Evolutionary conservation across 2,888 invertebrate genomes (phyloP), one percentile per base, ranked within the genome.

Genomic region (Chymomyza fuscimana): DNA sequence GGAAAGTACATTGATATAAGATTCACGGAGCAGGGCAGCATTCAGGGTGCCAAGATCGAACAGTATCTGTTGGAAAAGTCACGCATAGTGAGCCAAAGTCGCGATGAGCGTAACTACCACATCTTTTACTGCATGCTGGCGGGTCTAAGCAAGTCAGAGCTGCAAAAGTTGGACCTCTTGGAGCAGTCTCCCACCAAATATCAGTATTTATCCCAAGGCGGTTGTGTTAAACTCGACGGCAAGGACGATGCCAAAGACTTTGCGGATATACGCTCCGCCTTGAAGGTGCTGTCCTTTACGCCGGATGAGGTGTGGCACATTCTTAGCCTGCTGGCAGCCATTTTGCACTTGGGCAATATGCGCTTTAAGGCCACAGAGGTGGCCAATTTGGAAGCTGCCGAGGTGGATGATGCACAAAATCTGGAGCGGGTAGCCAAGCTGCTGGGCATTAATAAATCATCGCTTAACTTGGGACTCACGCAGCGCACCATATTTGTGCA

Each of bases 21-120:
- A 87, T 98, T 98, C 90, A 96, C 95, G 88, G 93, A 93, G 74
- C 93, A 94, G 74, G 98, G 98, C 7, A 94, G 94, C 0, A 98
- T 99, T 77, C 97, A 97, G 92, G 98, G 98, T 0, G 98, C 98
- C 0, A 95, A 95, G 88, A 98, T 99, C 70, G 97, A 98, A 78
- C 98, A 98, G 90, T 99, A 99, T 92, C 93, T 99, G 59, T 92
- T 99, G 81, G 99, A 99, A 91, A 98, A 98, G 91, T 97, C 98
- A 0, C 93, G 98, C 52, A 96, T 98, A 70, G 97, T 98, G 0
- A 95, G 94, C n/a, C 97, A 97, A 92, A 97, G 95, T 80, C 93
- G 93, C 66, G 97, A 96, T 64, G 98, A 98, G 91, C 94, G 98
- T 79, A 99, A 99, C 91, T 99, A 98, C 91, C 98, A 98, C 90